Evolutionary conservation across 2,797 vertebrate genomes (phyloP).

Genomic region (Oryzias dopingdopingensis): DNA sequence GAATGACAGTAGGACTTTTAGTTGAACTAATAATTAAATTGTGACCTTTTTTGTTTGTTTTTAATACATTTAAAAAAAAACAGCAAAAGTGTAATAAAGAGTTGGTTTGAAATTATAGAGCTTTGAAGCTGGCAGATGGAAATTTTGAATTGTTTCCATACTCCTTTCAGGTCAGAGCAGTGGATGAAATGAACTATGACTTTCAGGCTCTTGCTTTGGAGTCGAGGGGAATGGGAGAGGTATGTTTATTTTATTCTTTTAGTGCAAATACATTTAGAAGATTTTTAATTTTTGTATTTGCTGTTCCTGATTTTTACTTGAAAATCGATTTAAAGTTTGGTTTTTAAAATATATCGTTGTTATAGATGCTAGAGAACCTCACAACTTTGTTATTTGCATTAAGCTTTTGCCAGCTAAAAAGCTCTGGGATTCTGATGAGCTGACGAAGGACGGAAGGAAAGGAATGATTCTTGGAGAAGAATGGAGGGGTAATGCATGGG

Average conservation of each 20-base stretch:
- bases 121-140: too few relatives aligned
- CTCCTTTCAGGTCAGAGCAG: slow-evolving; percentile 83
- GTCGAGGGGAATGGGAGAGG: slow-evolving; percentile 98
- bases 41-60: too few relatives aligned
- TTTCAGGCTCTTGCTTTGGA: slow-evolving; percentile 98
- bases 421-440: slow-evolving; percentile 97
- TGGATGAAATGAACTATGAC: slow-evolving; percentile 98
- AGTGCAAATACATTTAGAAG: background rate
- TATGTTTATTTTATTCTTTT: slow-evolving; percentile 56
- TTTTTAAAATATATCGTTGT: background rate
- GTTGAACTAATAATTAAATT: too few relatives aligned
- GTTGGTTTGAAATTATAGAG: too few relatives aligned
- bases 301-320: too few relatives aligned
- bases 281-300: too few relatives aligned
- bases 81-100: too few relatives aligned
- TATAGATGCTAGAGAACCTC: background rate
- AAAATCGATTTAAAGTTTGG: too few relatives aligned
- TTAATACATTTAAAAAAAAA: too few relatives aligned
- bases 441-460: slow-evolving; percentile 97
- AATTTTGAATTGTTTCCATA: background rate
- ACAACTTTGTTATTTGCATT: slow-evolving; percentile 10
- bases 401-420: slow-evolving; percentile 98
- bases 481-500: slow-evolving; percentile 97
- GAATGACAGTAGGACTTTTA: too few relatives aligned
- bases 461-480: slow-evolving; percentile 96